Evolutionary conservation across 2,113 vertebrate species (phyloP).

Genomic region (Uropsilus gracilis): DNA sequence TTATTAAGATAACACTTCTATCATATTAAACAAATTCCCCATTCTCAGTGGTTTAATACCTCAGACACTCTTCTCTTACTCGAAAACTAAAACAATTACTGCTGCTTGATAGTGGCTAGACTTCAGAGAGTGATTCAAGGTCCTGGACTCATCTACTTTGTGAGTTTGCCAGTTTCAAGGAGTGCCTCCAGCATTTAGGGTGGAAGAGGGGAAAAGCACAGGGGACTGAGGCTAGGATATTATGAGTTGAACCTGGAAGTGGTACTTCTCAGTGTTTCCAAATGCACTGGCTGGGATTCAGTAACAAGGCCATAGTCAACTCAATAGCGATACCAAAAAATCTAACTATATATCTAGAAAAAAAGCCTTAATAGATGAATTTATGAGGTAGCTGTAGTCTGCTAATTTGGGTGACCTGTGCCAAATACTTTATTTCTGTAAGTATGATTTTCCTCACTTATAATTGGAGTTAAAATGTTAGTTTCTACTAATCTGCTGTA

Average conservation of each 20-base stretch:
- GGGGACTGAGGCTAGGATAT: neutral
- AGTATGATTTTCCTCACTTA: neutral
- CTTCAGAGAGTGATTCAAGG: neutral
- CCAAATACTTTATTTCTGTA: neutral
- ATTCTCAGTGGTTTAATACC: neutral
- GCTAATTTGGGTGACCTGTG: neutral
- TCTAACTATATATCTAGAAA: neutral
- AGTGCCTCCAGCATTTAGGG: neutral
- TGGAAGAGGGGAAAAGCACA: neutral
- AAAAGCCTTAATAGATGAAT: neutral
- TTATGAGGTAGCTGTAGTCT: neutral
- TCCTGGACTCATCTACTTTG: neutral
- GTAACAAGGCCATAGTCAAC: neutral
- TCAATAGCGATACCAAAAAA: neutral
- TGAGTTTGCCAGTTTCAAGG: neutral
- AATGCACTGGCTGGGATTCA: neutral
- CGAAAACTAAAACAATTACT: neutral
- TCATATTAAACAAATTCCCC: neutral
- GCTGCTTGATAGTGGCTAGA: no score
- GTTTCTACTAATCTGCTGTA: neutral
- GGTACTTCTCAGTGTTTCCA: neutral
- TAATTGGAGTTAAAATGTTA: neutral
- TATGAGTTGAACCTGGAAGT: neutral
- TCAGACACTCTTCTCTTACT: neutral
- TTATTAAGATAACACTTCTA: neutral